Conservation (phyloP, 2,888 invertebrate species). For the Ormyrus rosae region DNA sequence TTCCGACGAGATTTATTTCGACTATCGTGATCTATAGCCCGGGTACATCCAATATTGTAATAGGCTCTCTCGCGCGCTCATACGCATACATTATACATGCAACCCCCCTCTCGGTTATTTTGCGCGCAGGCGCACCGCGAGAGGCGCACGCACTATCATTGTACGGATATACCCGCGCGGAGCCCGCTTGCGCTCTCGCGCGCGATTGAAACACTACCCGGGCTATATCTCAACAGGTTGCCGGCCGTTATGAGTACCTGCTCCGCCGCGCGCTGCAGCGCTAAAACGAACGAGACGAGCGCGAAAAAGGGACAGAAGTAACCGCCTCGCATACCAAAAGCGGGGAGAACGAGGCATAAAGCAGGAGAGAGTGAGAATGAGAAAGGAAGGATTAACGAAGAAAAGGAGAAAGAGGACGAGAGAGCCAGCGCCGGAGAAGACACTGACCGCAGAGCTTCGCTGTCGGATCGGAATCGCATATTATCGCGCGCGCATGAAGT, state of each 20-base stretch:
- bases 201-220: constrained; percentile 74
- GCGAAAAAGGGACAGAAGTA: constrained; percentile 38
- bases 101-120: not conserved
- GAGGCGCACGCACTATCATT: constrained; percentile 20
- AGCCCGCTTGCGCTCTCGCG: not conserved
- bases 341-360: constrained; percentile 11
- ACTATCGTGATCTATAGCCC: constrained; percentile 73
- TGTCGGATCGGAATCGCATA: constrained; percentile 72
- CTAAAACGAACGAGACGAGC: constrained; percentile 37
- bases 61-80: constrained; percentile 66
- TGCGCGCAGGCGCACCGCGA: too few species aligned
- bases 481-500: constrained; percentile 67
- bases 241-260: constrained; percentile 73
- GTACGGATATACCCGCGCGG: constrained; percentile 19
- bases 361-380: constrained; percentile 46
- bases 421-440: constrained; percentile 47
- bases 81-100: constrained; percentile 61
- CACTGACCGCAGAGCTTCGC: constrained; percentile 56
- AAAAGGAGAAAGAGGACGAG: constrained; percentile 8
- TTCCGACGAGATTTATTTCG: constrained; percentile 73
- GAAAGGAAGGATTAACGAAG: constrained; percentile 47
- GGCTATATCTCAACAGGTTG: constrained; percentile 74
- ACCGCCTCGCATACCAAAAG: constrained; percentile 12
- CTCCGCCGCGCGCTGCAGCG: constrained; percentile 24
- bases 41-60: constrained; percentile 73